Base-by-base conservation (phyloP, 2,113 vertebrate genomes). In the Hippocampus guttulatus region DNA sequence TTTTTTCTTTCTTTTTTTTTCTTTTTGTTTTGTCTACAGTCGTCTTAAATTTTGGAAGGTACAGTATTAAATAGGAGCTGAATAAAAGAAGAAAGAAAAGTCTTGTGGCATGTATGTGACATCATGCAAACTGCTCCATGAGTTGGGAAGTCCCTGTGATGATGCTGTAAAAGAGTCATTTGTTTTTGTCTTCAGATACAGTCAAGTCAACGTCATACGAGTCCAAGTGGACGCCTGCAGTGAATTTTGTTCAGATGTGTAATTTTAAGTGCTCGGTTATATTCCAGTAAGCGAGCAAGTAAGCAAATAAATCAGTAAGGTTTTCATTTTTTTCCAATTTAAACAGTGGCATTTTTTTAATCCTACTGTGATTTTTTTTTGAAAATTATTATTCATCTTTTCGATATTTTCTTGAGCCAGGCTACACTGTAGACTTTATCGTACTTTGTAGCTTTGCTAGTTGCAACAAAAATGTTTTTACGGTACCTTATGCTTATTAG, bases 101-200 rank as follows among this genome's bases (percentile, higher is more conserved):
- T 20, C 45, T 62, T 55, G 25, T n/a, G 23, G 38, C 57, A 41
- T 30, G n/a, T 30, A 68, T 51, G 72, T 27, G 73, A 49, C 66
- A 74, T 73, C 67, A 33, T 73, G 65, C 71, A 64, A 61, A 64
- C 25, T 69, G 41, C 66, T 73, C 47, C 2, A 64, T 55, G 64
- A 49, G 55, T 23, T 63, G 52, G 76, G 60, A 84, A 79, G 52
- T 73, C 74, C 57, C 72, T 62, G 30, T 27, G 27, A 68, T 66
- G 65, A 67, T 68, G 43, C 45, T 23, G 45, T 54, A 21, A 65
- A 61, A 66, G 64, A 63, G 62, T 69, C 10, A 69, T 43, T 64
- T 30, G 49, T 62, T 74, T 58, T 14, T 64, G 40, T 66, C 6
- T 10, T 40, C 25, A 47, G 8, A 20, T n/a, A 51, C 55, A 41